These are phyloP conservation scores for Tetragnatha versicolor DNA, from an alignment of 1,140 invertebrate genomes.

Conservation along the genomic window DNA sequence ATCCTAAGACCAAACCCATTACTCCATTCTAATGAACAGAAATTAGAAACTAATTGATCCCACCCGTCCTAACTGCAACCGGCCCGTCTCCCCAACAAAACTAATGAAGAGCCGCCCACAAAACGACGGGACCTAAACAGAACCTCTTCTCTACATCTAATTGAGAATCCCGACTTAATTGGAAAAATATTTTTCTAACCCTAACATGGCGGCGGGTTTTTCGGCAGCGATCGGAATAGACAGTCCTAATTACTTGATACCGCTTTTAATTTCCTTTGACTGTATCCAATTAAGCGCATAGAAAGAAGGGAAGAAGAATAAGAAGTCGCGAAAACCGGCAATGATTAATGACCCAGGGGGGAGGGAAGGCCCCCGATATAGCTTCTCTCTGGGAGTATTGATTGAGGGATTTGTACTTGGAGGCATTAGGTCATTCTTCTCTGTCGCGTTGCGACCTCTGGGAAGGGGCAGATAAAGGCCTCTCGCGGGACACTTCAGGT, in stretches of 20 bases:
- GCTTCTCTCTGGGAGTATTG: conserved; percentile 53
- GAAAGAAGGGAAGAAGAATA: conserved; percentile 11
- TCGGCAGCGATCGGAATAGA: conserved; percentile 53
- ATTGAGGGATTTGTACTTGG: conserved; percentile 54
- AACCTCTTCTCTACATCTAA: too few species aligned
- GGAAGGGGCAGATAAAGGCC: conserved; percentile 33
- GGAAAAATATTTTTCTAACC: conserved; percentile 43
- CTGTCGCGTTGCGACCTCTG: too few species aligned
- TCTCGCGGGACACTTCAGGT: background rate
- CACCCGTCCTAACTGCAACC: too few species aligned
- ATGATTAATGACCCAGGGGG: conserved; percentile 52
- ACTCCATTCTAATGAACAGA: too few species aligned
- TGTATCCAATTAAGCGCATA: conserved; percentile 48
- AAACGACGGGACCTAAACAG: too few species aligned
- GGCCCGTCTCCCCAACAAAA: too few species aligned
- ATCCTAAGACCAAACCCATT: too few species aligned
- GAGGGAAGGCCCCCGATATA: conserved; percentile 54
- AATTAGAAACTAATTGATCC: too few species aligned
- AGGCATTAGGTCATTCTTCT: conserved; percentile 33
- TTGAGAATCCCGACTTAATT: conserved; percentile 32
- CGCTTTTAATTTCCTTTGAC: conserved; percentile 51
- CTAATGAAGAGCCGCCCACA: too few species aligned
- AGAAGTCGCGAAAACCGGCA: conserved; percentile 26
- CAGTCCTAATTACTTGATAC: conserved; percentile 54
- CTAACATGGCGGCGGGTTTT: too few species aligned